Percentiles rank a stretch among this genome's conserved stretches.
Evolutionary conservation across 2,888 invertebrate species (phyloP).

Genomic region (Sinotaia quadrata): DNA sequence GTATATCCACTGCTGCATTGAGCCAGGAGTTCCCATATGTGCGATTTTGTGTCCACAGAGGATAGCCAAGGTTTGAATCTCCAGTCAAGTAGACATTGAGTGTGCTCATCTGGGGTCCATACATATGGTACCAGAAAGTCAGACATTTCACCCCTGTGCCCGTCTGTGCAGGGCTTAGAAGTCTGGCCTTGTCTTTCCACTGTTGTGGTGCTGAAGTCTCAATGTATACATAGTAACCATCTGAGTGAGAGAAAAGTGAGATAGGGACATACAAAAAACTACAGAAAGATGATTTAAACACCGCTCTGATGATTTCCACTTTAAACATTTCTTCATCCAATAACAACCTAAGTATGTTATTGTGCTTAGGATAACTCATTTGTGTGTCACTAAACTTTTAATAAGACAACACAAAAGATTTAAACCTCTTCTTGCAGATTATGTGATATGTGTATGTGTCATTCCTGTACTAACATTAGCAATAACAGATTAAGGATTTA

Average conservation of each 20-base stretch:
- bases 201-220: slow-evolving; percentile 19
- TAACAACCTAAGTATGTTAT: too few species aligned
- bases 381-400: too few species aligned
- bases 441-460: too few species aligned
- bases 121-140: slow-evolving; percentile 68
- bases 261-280: slow-evolving; percentile 12
- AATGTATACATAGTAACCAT: slow-evolving; percentile 63
- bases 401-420: too few species aligned
- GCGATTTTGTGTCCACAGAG: slow-evolving; percentile 52
- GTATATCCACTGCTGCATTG: slow-evolving; percentile 4
- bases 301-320: background rate
- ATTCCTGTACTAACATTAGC: too few species aligned
- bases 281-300: background rate
- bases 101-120: slow-evolving; percentile 59
- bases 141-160: slow-evolving; percentile 49
- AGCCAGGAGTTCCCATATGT: slow-evolving; percentile 60
- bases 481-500: too few species aligned
- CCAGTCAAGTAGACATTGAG: slow-evolving; percentile 53
- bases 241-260: slow-evolving; percentile 26
- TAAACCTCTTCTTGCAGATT: too few species aligned
- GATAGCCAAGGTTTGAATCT: slow-evolving; percentile 47
- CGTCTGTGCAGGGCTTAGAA: slow-evolving; percentile 41
- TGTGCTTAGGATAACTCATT: too few species aligned
- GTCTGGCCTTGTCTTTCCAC: slow-evolving; percentile 75
- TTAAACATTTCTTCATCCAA: too few species aligned